Evolutionary conservation across 2,797 vertebrate species (phyloP), one percentile per base, ranked within the genome.

Genomic region (Pangasius krempfi): DNA sequence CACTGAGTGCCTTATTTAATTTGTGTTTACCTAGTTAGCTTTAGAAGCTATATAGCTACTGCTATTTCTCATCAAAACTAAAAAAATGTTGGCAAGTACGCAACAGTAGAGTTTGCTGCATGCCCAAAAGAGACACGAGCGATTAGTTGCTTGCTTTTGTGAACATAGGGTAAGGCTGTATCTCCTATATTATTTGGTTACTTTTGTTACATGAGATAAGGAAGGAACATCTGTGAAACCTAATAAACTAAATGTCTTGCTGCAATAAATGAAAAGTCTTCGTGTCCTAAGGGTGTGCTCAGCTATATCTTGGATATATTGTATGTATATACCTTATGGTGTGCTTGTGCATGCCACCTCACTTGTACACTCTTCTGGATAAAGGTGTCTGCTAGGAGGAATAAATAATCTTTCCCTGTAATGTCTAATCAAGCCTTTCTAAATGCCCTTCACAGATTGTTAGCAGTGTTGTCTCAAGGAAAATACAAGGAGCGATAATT

Each of bases 341-440:
- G 68, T 84, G 62, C 44, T 52, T 84, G 44, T 22, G 62, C 44
- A 84, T 22, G 20, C 33, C 0, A 3, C 40, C 14, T 66, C 81
- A 84, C 16, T 18, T 66, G 27, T 66, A 66, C 1, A 1, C 64
- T 25, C 64, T 52, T 68, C 27, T 50, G 62, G 12, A 84, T 84
- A 68, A 84, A 30, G 16, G 62, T 52, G 16, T 50, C 44, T 66
- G 80, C 80, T 6, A 44, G 80, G 80, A 83, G 25, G 47, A 33
- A 52, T 84, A 84, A 84, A 50, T 30, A 50, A 84, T 84, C n/a
- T 70, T 84, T 14, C 50, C 18, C n/a, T 70, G 7, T 44, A 44
- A 50, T 70, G 33, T 68, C 33, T 87, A 81, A 81, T 87, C 62
- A 87, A 81, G 33, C n/a, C 47, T 40, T 56, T 81, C 25, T 68